These are phyloP conservation scores for Scaptomyza cyrtandrae DNA, from an alignment of 2,888 invertebrate genomes.

Conservation along the genomic window DNA sequence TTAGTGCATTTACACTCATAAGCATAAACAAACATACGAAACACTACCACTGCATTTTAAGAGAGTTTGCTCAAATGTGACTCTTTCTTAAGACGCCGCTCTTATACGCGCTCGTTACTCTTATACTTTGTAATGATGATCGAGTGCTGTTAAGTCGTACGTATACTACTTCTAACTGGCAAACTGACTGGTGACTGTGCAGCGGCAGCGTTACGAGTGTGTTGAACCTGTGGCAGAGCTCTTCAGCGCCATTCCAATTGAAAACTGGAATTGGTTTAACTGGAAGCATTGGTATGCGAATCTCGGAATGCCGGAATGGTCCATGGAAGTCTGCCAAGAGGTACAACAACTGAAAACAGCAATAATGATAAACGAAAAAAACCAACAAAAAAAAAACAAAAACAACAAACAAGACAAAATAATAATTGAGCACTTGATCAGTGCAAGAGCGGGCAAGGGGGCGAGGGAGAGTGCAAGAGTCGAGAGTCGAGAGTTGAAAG, in stretches of 20 bases:
- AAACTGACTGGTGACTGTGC: slow-evolving; percentile 36
- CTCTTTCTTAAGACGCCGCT: slow-evolving; percentile 18
- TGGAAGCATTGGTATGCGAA: slow-evolving; percentile 78
- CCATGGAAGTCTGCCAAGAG: slow-evolving; percentile 71
- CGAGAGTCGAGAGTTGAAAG: slow-evolving; percentile 7
- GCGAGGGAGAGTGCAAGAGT: not conserved
- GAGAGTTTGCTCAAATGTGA: slow-evolving; percentile 6
- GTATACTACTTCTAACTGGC: slow-evolving; percentile 67
- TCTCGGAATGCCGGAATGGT: slow-evolving; percentile 80
- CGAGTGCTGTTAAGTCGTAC: slow-evolving; percentile 37
- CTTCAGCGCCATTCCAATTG: slow-evolving; percentile 68
- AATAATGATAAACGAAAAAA: slow-evolving; percentile 27
- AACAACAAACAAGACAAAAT: slow-evolving; percentile 59
- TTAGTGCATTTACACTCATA: not conserved
- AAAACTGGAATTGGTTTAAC: slow-evolving; percentile 81
- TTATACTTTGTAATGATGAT: slow-evolving; percentile 30
- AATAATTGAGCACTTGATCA: slow-evolving; percentile 80
- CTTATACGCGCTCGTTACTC: slow-evolving; percentile 32
- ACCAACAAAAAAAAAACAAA: not conserved
- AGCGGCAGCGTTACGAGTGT: slow-evolving; percentile 62
- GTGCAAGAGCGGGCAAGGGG: slow-evolving; percentile 15
- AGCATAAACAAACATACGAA: not conserved
- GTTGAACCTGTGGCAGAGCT: slow-evolving; percentile 70
- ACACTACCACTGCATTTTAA: not conserved
- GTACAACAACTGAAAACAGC: slow-evolving; percentile 22